Conservation (phyloP, 2,888 invertebrate species). For the Acheta domesticus region DNA sequence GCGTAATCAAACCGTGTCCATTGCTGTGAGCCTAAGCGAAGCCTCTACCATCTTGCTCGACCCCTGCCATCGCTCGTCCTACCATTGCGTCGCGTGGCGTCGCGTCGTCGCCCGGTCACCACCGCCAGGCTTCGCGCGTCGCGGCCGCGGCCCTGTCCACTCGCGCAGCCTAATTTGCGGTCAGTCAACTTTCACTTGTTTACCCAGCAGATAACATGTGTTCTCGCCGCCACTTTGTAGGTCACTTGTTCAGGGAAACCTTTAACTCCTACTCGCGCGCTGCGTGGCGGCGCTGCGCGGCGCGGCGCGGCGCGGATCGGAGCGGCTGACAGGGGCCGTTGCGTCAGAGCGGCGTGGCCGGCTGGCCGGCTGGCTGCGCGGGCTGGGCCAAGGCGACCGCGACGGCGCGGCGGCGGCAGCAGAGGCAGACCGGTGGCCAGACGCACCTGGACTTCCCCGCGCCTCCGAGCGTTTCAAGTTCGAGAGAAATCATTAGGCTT, state of each 20-base stretch:
- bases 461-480: no score
- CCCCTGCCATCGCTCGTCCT: no score
- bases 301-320: no score
- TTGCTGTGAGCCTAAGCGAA: no score
- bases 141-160: conserved; percentile 2
- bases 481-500: no score
- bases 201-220: conserved; percentile 29
- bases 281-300: no score
- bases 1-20: no score
- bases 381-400: not conserved
- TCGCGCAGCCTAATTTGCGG: conserved; percentile 23
- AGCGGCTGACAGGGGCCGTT: not conserved
- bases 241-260: conserved; percentile 26
- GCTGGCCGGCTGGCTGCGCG: not conserved
- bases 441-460: no score
- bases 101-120: not conserved
- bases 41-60: no score
- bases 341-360: not conserved
- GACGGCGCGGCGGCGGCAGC: no score
- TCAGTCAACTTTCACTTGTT: conserved; percentile 31
- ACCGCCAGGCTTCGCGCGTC: not conserved
- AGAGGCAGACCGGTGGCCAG: no score
- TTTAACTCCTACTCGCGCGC: not conserved
- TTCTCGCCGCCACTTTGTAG: conserved; percentile 29
- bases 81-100: not conserved